These are phyloP conservation scores for Homalodisca vitripennis DNA, from an alignment of 1,140 invertebrate species.

Conservation along the genomic window DNA sequence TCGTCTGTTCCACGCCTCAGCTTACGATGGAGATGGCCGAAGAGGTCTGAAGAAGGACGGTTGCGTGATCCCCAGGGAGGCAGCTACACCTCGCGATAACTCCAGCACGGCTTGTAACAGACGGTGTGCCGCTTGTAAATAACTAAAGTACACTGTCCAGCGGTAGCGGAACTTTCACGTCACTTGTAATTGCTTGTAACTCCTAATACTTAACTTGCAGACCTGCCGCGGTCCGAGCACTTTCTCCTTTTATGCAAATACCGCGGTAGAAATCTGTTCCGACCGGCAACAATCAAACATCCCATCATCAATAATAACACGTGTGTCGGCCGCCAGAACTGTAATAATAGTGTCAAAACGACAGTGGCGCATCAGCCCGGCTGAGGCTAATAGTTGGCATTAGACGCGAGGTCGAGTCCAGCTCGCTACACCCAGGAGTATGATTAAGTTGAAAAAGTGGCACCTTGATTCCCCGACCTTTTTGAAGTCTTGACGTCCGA, in stretches of 20 bases:
- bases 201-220: constrained; percentile 18
- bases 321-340: not conserved
- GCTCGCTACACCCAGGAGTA: no score
- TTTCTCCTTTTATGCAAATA: constrained; percentile 17
- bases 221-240: not conserved
- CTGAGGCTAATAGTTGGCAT: not conserved
- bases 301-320: constrained; percentile 20
- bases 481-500: no score
- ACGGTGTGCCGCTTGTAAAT: constrained; percentile 4
- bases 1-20: no score
- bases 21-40: no score
- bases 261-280: not conserved
- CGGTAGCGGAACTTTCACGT: constrained; percentile 23
- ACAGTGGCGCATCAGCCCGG: not conserved
- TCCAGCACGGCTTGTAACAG: not conserved
- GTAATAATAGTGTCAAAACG: constrained; percentile 5
- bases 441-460: no score
- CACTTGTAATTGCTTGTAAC: constrained; percentile 9
- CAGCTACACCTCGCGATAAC: no score
- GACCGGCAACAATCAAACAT: constrained; percentile 10
- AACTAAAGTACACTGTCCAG: not conserved
- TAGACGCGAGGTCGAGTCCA: not conserved
- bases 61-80: not conserved
- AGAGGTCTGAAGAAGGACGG: no score
- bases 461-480: no score